Conservation (phyloP, 2,113 vertebrate genomes). For the Cinclus mexicanus region DNA sequence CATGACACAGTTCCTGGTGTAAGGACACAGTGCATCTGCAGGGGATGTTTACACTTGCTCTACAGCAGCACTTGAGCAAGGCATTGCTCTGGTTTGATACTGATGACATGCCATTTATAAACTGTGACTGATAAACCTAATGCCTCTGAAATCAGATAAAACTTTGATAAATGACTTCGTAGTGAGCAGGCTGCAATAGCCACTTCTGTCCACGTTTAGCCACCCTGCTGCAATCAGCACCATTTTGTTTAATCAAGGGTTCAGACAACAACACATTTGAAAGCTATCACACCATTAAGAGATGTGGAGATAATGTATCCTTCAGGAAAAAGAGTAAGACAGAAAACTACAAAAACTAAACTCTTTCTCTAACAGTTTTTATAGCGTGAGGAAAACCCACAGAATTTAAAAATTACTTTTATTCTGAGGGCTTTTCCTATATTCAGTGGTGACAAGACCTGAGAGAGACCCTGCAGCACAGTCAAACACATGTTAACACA, state of each 20-base stretch:
- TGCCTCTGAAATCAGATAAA: constrained; percentile 96
- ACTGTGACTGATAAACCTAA: constrained; percentile 91
- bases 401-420: background rate
- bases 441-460: background rate
- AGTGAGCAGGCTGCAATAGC: constrained; percentile 71
- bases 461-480: background rate
- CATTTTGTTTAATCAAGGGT: constrained; percentile 87
- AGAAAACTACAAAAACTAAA: constrained; percentile 71
- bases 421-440: background rate
- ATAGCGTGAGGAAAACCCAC: background rate
- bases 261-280: constrained; percentile 71
- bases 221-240: constrained; percentile 82
- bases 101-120: constrained; percentile 80
- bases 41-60: background rate
- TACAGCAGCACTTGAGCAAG: constrained; percentile 47
- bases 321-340: background rate
- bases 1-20: background rate
- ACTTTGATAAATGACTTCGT: constrained; percentile 91
- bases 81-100: constrained; percentile 69
- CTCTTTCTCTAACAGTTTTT: background rate
- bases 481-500: background rate
- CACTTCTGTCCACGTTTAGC: constrained; percentile 72
- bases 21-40: background rate
- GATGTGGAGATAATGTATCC: constrained; percentile 82
- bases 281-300: constrained; percentile 78